These are phyloP conservation scores for Ectobius pallidus DNA, from an alignment of 2,888 invertebrate genomes.

Conservation along the genomic window DNA sequence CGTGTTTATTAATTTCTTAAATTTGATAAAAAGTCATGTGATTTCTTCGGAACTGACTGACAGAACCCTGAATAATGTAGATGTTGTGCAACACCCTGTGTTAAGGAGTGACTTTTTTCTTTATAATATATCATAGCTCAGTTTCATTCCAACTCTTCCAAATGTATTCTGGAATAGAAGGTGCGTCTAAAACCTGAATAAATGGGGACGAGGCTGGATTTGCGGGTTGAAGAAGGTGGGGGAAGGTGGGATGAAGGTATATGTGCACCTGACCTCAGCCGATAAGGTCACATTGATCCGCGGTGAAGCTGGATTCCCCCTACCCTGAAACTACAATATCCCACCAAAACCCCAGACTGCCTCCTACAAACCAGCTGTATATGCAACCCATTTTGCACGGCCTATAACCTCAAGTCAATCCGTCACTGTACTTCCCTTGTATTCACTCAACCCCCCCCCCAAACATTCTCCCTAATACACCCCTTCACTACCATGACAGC, in stretches of 20 bases:
- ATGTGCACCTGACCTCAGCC: conserved; percentile 15
- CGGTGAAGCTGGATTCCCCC: not conserved
- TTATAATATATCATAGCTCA: not conserved
- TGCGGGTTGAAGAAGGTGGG: not conserved
- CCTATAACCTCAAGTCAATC: conserved; percentile 6
- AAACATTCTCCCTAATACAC: not conserved
- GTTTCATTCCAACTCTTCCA: not conserved
- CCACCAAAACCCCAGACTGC: not conserved
- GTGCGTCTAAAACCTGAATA: not conserved
- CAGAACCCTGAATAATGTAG: too few species aligned
- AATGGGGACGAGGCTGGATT: not conserved
- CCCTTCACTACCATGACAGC: conserved; percentile 16
- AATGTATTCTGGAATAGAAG: not conserved
- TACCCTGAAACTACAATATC: not conserved
- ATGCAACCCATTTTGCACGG: conserved; percentile 1
- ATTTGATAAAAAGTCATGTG: too few species aligned
- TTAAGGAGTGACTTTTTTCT: too few species aligned
- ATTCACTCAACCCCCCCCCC: not conserved
- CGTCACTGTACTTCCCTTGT: not conserved
- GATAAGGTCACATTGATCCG: conserved; percentile 29
- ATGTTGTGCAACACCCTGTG: too few species aligned
- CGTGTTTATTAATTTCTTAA: too few species aligned
- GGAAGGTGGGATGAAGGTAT: not conserved
- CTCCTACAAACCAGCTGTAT: not conserved
- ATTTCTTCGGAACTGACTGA: too few species aligned